phyloP scores from a whole-genome alignment of 2,888 invertebrate genomes.

The Eupithecia tripunctaria region DNA sequence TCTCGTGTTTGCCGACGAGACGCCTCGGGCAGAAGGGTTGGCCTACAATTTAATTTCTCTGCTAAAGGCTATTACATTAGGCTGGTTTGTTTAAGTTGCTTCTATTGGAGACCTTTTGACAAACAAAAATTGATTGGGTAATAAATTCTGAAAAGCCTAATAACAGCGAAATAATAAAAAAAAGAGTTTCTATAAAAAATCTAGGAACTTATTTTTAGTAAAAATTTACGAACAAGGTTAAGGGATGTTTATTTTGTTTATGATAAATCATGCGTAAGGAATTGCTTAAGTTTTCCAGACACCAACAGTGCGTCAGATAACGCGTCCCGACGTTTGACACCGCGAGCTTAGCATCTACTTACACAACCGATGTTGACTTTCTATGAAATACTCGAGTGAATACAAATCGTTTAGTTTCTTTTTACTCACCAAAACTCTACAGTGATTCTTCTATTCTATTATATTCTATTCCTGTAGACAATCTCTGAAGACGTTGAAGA shows the following conservation, averaged over 20 bases:
- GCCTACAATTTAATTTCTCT: conserved; percentile 57
- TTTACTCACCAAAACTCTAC: background rate
- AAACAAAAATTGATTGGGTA: conserved; percentile 47
- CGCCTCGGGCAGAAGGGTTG: conserved; percentile 49
- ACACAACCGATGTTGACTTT: conserved; percentile 21
- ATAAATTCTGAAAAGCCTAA: conserved; percentile 33
- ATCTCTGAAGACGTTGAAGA: background rate
- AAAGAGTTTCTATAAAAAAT: background rate
- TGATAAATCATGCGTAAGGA: conserved; percentile 15
- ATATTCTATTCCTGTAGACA: background rate
- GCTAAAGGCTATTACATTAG: conserved; percentile 58
- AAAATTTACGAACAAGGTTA: background rate
- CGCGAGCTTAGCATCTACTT: conserved; percentile 28
- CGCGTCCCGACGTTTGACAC: conserved; percentile 38
- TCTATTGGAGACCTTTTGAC: conserved; percentile 37
- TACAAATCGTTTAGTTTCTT: background rate
- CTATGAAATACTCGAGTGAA: background rate
- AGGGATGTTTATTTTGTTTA: background rate
- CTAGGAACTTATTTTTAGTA: background rate
- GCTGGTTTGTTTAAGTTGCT: conserved; percentile 55
- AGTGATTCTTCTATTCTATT: background rate
- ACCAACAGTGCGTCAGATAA: conserved; percentile 30
- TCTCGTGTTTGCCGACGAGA: conserved; percentile 55
- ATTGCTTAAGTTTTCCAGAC: conserved; percentile 28
- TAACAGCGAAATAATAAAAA: background rate